These are phyloP conservation scores for Melanostoma scalare DNA, from an alignment of 2,888 invertebrate genomes.

Conservation along the genomic window DNA sequence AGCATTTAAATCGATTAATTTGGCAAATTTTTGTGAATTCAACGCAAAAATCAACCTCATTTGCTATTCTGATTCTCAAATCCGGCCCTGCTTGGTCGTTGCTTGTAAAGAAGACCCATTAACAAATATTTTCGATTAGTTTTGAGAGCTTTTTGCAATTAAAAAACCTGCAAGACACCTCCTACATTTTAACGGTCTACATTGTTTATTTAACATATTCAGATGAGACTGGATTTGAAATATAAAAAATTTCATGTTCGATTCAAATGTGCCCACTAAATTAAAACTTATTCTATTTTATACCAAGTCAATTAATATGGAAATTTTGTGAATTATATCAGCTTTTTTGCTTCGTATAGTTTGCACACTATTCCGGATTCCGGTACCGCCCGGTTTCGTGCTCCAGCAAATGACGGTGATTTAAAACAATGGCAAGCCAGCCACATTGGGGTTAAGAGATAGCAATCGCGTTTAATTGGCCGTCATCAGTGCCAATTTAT, in stretches of 20 bases:
- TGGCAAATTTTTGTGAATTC: conserved; percentile 17
- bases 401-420: conserved; percentile 1
- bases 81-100: conserved; percentile 1
- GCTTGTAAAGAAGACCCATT: conserved; percentile 25
- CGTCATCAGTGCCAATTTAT: conserved; percentile 65
- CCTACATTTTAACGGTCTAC: conserved; percentile 51
- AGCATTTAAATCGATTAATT: conserved; percentile 66
- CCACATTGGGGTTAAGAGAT: conserved; percentile 22
- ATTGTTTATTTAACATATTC: conserved; percentile 46
- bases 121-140: conserved; percentile 69
- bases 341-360: conserved; percentile 32
- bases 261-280: conserved; percentile 68
- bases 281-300: conserved; percentile 66
- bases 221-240: conserved; percentile 26
- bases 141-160: conserved; percentile 71
- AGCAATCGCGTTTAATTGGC: conserved; percentile 59
- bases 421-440: conserved; percentile 34
- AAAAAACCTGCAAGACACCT: conserved; percentile 57
- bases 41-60: conserved; percentile 1
- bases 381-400: not conserved
- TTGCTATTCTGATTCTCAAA: conserved; percentile 43
- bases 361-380: conserved; percentile 3
- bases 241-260: conserved; percentile 61
- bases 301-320: conserved; percentile 66
- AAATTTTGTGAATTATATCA: conserved; percentile 32